Base-by-base conservation (phyloP, 2,797 vertebrate species). In the Sebastes steindachneri region DNA sequence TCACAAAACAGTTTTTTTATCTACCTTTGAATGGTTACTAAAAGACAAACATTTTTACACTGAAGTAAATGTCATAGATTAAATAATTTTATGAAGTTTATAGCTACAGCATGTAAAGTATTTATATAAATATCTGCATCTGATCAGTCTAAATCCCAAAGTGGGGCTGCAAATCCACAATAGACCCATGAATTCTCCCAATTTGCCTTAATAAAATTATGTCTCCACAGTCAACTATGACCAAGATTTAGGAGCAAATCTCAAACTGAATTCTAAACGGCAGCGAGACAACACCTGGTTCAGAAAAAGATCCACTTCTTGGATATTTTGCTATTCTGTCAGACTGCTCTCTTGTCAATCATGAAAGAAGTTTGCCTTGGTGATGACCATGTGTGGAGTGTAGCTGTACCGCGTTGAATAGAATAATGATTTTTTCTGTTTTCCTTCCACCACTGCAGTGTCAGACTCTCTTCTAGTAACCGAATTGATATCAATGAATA, bases 401-500 rank as follows among this genome's bases (percentile, higher is more conserved):
- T 12, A 33, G n/a, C 63, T 74, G 2, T 53, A 63, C 12, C 4
- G 6, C 3, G 2, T 33, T 57, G 21, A n/a, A 9, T 58, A 4
- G 3, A 73, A 14, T 65, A 35, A 23, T 74, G 6, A 33, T 63
- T 75, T 62, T 10, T 54, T 37, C n/a, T n/a, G 29, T 68, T 75
- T 51, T 72, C 6, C 19, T 59, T 9, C 68, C 35, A 55, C 10
- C 37, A 19, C 59, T 58, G 54, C 57, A 26, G 58, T 71, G 33
- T 71, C 45, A n/a, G 11, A 78, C 26, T 81, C 54, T 21, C 65
- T 73, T 59, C 35, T 65, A 79, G 54, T 76, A 33, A 74, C 66
- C 1, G 8, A 70, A 75, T 83, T 79, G 58, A 85, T 85, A 77
- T 88, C 65, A 82, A 77, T 88, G 82, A 84, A 76, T 85, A 53